A percentile compares a stretch with the other conserved stretches of the same genome.
Evolutionary conservation across 2,797 vertebrate genomes (phyloP).

Genomic region (Micromesistius poutassou): DNA sequence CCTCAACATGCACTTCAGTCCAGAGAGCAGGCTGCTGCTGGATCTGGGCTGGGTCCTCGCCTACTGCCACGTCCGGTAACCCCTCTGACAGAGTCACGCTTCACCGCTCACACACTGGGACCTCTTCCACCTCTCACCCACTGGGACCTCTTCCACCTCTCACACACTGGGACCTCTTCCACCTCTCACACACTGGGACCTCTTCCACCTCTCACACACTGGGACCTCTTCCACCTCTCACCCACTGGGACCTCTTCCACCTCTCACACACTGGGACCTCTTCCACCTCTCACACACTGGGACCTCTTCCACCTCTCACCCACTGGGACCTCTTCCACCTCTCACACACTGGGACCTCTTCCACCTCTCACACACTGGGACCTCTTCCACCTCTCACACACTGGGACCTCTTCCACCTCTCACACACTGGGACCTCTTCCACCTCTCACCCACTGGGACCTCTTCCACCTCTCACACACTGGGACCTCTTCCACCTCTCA

Average conservation of each 20-base stretch:
- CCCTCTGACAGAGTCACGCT: too few species aligned
- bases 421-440: background rate
- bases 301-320: background rate
- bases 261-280: background rate
- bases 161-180: background rate
- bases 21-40: constrained; percentile 84
- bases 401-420: background rate
- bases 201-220: background rate
- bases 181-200: background rate
- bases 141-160: background rate
- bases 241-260: background rate
- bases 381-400: background rate
- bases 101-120: background rate
- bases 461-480: background rate
- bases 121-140: background rate
- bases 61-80: too few species aligned
- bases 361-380: background rate
- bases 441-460: background rate
- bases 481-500: background rate
- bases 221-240: too few species aligned
- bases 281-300: background rate
- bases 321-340: background rate
- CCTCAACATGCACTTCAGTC: constrained; percentile 87
- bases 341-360: background rate
- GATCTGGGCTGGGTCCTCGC: constrained; percentile 87